Evolutionary conservation across 2,888 invertebrate genomes (phyloP).

Genomic region (Eupithecia vulgata): DNA sequence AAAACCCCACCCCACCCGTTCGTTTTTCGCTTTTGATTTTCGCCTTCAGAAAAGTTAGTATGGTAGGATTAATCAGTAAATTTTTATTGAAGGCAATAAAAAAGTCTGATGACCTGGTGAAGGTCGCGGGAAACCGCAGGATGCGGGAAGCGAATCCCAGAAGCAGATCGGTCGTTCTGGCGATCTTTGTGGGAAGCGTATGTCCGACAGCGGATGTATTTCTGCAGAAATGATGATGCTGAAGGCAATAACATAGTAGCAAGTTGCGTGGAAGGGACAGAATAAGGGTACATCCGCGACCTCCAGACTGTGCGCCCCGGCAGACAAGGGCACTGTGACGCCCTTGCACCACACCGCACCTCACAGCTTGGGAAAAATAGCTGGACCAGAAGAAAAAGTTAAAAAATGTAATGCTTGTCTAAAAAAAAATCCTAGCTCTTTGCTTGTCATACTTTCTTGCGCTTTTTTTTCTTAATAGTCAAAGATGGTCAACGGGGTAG

Average conservation of each 20-base stretch:
- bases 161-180: background rate
- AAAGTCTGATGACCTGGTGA: background rate
- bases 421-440: no score
- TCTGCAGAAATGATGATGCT: background rate
- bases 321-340: conserved; percentile 70
- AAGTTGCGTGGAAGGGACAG: conserved; percentile 58
- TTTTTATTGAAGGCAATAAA: conserved; percentile 42
- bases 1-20: conserved; percentile 15
- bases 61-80: conserved; percentile 35
- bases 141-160: background rate
- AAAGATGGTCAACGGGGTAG: background rate
- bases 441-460: no score
- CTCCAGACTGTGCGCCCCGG: conserved; percentile 75
- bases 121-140: background rate
- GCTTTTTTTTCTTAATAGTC: background rate
- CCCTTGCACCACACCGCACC: conserved; percentile 72
- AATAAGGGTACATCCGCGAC: conserved; percentile 76
- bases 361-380: conserved; percentile 19
- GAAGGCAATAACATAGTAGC: conserved; percentile 30
- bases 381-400: conserved; percentile 6
- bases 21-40: conserved; percentile 22
- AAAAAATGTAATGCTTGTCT: no score
- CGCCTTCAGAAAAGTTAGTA: conserved; percentile 33
- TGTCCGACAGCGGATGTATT: background rate
- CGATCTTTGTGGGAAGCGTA: background rate